A percentile compares a stretch with the other conserved stretches of the same genome.
These are phyloP conservation scores for Clitarchus hookeri DNA, from an alignment of 2,888 invertebrate species.

Conservation along the genomic window DNA sequence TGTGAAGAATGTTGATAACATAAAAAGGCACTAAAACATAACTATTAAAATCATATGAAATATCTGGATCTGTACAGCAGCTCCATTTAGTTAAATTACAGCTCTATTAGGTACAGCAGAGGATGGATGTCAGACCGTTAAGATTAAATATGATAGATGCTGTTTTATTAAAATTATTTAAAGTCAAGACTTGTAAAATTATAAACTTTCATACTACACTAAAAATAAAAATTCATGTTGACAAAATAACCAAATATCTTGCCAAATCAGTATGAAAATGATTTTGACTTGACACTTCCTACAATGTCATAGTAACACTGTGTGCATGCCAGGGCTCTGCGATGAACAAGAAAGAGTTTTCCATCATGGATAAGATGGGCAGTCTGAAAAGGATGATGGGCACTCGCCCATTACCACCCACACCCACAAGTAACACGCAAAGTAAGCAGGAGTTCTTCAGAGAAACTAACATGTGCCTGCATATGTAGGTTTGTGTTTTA, in stretches of 20 bases:
- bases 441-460: constrained; percentile 32
- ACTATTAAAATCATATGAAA: too few species aligned
- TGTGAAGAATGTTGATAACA: too few species aligned
- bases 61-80: too few species aligned
- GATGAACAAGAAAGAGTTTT: constrained; percentile 48
- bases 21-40: too few species aligned
- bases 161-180: too few species aligned
- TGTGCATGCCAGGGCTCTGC: constrained; percentile 42
- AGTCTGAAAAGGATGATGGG: constrained; percentile 55
- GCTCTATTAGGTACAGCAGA: too few species aligned
- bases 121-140: too few species aligned
- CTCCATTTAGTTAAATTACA: too few species aligned
- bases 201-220: too few species aligned
- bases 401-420: constrained; percentile 61
- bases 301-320: constrained; percentile 29
- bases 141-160: too few species aligned
- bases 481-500: not conserved
- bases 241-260: not conserved
- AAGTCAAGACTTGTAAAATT: too few species aligned
- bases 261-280: not conserved
- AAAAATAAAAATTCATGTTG: too few species aligned
- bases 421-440: constrained; percentile 52
- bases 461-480: not conserved
- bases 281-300: not conserved
- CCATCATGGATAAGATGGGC: constrained; percentile 58